Conservation (phyloP, 2,797 vertebrate genomes). For the Triplophysa yarkandensis region DNA sequence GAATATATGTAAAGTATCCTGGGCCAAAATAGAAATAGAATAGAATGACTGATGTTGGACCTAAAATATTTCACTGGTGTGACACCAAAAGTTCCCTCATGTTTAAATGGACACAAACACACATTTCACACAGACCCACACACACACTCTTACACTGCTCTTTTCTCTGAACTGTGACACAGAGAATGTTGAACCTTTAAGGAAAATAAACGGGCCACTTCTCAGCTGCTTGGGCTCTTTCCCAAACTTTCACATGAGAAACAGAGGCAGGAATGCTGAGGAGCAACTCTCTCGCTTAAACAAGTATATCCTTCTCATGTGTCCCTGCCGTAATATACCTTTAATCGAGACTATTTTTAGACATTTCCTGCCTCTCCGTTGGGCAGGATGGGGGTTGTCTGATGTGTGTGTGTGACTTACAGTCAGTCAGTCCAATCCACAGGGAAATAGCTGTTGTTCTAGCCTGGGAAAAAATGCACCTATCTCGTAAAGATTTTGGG, state of each 20-base stretch:
- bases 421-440: conserved; percentile 33
- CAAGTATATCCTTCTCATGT: conserved; percentile 90
- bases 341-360: conserved; percentile 91
- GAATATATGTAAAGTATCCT: too few relatives aligned
- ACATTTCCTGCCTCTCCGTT: conserved; percentile 66
- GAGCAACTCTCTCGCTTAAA: conserved; percentile 79
- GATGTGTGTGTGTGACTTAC: conserved; percentile 32
- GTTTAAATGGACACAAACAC: conserved; percentile 17
- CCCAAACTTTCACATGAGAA: conserved; percentile 88
- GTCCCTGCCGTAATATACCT: conserved; percentile 91
- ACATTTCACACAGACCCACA: conserved; percentile 31
- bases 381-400: conserved; percentile 16
- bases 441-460: conserved; percentile 48
- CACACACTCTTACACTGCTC: conserved; percentile 40
- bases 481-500: conserved; percentile 53
- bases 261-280: conserved; percentile 78
- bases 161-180: conserved; percentile 60
- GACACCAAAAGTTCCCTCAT: neutral
- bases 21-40: neutral
- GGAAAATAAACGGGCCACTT: conserved; percentile 67
- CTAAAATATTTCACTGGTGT: conserved; percentile 17
- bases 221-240: conserved; percentile 78
- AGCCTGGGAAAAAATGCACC: conserved; percentile 63
- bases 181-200: conserved; percentile 68
- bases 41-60: too few relatives aligned